Conservation (phyloP, 2,888 invertebrate species). For the Subacronicta megacephala region DNA sequence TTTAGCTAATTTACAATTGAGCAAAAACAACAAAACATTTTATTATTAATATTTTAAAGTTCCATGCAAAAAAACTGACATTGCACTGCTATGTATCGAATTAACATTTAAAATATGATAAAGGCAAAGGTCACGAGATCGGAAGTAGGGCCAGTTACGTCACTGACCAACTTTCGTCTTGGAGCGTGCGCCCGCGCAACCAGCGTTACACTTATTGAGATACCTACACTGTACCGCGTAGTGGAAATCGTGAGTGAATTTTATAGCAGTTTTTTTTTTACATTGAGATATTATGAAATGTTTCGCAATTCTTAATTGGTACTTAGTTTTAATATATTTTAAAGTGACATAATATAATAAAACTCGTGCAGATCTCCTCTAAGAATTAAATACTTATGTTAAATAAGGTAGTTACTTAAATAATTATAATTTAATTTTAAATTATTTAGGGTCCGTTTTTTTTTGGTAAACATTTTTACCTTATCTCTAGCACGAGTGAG, state of each 20-base stretch:
- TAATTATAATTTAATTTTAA: no score
- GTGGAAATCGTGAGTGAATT: conserved; percentile 44
- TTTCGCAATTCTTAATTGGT: background rate
- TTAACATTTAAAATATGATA: conserved; percentile 50
- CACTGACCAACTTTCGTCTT: conserved; percentile 67
- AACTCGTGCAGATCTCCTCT: background rate
- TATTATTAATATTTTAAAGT: conserved; percentile 5
- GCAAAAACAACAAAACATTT: background rate
- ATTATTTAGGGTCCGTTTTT: no score
- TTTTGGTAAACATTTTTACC: no score
- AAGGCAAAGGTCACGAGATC: conserved; percentile 59
- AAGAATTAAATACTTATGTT: no score
- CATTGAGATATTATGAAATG: background rate
- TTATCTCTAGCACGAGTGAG: no score
- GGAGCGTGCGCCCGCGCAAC: conserved; percentile 37
- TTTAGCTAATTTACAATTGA: background rate
- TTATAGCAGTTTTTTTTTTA: conserved; percentile 1
- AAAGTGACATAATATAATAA: background rate
- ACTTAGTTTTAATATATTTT: background rate
- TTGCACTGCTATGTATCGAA: conserved; percentile 40
- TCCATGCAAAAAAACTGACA: conserved; percentile 31
- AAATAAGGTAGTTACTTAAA: no score
- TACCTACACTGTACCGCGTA: conserved; percentile 6
- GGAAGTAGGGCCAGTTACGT: conserved; percentile 67
- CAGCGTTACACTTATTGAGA: conserved; percentile 42